These are phyloP conservation scores for Zenarchopterus dispar DNA, from an alignment of 2,797 vertebrate genomes.

Conservation along the genomic window DNA sequence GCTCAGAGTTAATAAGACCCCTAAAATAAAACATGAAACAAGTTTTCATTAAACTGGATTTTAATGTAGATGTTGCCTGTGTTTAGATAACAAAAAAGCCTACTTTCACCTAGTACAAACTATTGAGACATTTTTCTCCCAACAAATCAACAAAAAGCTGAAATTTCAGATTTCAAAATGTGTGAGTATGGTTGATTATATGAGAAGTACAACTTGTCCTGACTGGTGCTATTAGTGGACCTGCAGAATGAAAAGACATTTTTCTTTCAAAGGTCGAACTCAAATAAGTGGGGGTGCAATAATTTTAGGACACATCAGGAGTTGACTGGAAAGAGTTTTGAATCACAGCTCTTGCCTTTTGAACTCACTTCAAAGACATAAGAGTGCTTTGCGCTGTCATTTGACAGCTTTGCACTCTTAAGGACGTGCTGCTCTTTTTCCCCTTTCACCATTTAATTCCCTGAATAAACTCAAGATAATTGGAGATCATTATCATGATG, in stretches of 20 bases:
- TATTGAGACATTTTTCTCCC: too few species aligned
- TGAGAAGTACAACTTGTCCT: slow-evolving; percentile 22
- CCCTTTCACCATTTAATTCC: slow-evolving; percentile 70
- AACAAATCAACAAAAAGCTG: slow-evolving; percentile 14
- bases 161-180: slow-evolving; percentile 11
- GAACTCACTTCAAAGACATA: slow-evolving; percentile 72
- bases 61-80: slow-evolving; percentile 10
- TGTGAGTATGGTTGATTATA: slow-evolving; percentile 14
- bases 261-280: slow-evolving; percentile 57
- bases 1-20: neutral
- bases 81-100: too few species aligned
- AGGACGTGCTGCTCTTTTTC: slow-evolving; percentile 68
- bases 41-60: slow-evolving; percentile 10
- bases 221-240: slow-evolving; percentile 31
- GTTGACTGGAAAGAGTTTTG: slow-evolving; percentile 55
- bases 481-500: slow-evolving; percentile 78
- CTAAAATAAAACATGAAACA: slow-evolving; percentile 26
- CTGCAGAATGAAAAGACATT: slow-evolving; percentile 45
- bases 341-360: slow-evolving; percentile 64
- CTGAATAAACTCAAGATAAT: slow-evolving; percentile 79
- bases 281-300: slow-evolving; percentile 37
- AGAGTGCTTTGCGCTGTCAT: slow-evolving; percentile 59
- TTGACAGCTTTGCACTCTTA: slow-evolving; percentile 59
- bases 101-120: too few species aligned
- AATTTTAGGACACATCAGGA: slow-evolving; percentile 57